phyloP scores from a whole-genome alignment of 2,888 invertebrate genomes.

The Salpingus planirostris region DNA sequence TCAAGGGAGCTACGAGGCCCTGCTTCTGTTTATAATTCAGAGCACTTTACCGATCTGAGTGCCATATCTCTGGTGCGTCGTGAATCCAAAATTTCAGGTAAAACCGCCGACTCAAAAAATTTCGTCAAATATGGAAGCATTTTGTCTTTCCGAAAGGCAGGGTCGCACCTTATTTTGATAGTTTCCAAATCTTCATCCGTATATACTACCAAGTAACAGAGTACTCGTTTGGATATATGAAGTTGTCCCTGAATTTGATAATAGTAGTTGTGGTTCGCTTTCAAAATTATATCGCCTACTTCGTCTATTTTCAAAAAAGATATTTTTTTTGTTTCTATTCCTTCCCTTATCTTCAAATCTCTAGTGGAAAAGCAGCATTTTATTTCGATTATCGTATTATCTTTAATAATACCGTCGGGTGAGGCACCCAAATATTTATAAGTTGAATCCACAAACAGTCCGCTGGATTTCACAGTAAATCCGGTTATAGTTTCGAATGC shows the following conservation, averaged over 20 bases:
- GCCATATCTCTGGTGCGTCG: background rate
- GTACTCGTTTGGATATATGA: constrained; percentile 1
- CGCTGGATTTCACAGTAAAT: constrained; percentile 15
- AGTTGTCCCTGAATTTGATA: constrained; percentile 3
- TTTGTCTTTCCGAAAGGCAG: background rate
- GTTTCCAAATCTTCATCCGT: background rate
- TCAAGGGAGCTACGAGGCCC: too few relatives aligned
- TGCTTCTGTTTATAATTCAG: too few relatives aligned
- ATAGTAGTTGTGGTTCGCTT: constrained; percentile 1
- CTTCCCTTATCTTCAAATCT: constrained; percentile 6
- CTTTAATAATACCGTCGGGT: constrained; percentile 19
- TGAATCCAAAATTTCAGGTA: constrained; percentile 1
- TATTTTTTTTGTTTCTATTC: background rate
- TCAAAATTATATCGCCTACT: background rate
- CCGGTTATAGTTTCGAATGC: constrained; percentile 8
- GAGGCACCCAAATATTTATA: constrained; percentile 17
- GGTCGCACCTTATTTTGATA: background rate
- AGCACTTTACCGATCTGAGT: background rate
- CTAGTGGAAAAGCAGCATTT: constrained; percentile 17
- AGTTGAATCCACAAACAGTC: constrained; percentile 22
- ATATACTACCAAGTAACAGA: constrained; percentile 2
- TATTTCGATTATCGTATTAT: constrained; percentile 19
- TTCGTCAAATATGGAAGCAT: background rate
- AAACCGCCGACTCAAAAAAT: background rate
- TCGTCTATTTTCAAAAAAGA: background rate